These are phyloP conservation scores for Crotalus tigris DNA, from an alignment of 2,113 vertebrate genomes.

Conservation along the genomic window DNA sequence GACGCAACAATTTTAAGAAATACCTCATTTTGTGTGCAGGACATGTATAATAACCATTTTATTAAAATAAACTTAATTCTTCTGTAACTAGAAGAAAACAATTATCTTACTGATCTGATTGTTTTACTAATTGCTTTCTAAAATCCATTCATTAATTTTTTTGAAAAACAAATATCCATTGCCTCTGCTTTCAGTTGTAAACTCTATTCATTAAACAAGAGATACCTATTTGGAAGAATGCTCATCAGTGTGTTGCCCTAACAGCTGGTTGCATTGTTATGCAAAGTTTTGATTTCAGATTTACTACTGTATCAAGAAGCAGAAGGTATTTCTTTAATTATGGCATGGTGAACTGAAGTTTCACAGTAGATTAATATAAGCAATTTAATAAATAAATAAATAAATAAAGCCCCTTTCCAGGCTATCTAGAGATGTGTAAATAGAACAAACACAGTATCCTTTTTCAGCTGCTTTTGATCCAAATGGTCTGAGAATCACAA, in stretches of 20 bases:
- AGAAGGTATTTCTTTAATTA: not conserved
- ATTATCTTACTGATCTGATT: not conserved
- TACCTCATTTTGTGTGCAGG: not conserved
- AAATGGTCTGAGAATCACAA: not conserved
- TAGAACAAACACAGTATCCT: not conserved
- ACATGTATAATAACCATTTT: not conserved
- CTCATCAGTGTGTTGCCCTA: not conserved
- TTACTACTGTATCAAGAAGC: not conserved
- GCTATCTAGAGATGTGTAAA: not conserved
- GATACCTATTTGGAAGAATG: not conserved
- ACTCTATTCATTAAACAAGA: not conserved
- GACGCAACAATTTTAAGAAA: not conserved
- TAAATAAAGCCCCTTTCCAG: not conserved
- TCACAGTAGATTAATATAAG: not conserved
- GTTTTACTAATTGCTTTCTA: not conserved
- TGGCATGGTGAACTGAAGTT: not conserved
- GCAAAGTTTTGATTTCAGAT: slow-evolving; percentile 2
- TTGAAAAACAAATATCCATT: not conserved
- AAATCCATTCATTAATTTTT: not conserved
- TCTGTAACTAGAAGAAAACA: not conserved
- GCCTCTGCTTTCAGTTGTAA: not conserved
- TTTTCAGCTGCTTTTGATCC: not conserved
- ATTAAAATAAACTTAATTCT: not conserved
- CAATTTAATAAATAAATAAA: not conserved
- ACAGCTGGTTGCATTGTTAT: not conserved